Evolutionary conservation across 2,113 vertebrate genomes (phyloP).

Genomic region (Serranochromis macrocephalus): DNA sequence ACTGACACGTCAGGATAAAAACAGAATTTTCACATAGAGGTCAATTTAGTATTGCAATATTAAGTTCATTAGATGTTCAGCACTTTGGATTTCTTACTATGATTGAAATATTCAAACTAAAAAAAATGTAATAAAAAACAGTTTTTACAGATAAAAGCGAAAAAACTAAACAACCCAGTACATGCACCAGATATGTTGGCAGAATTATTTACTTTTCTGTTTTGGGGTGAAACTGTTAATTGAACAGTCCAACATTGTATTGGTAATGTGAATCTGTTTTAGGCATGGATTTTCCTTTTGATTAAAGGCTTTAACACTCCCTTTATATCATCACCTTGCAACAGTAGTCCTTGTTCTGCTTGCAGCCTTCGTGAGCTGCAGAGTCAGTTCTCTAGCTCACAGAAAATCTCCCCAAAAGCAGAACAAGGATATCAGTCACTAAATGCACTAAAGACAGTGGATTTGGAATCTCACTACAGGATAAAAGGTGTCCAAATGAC

Average conservation of each 20-base stretch:
- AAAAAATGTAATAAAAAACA: neutral
- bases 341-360: neutral
- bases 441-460: neutral
- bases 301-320: neutral
- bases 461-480: neutral
- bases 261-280: neutral
- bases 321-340: neutral
- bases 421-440: neutral
- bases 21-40: neutral
- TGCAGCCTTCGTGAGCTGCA: neutral
- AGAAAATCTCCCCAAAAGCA: neutral
- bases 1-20: neutral
- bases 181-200: neutral
- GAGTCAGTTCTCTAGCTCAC: neutral
- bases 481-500: neutral
- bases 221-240: neutral
- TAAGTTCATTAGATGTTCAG: neutral
- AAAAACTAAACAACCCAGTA: fast-evolving
- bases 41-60: neutral
- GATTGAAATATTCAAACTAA: neutral
- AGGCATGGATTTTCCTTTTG: neutral
- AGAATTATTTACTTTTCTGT: neutral
- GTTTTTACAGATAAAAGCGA: neutral
- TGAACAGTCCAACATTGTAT: neutral
- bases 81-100: neutral